Conservation (phyloP, 2,888 invertebrate species). For the Sisyra terminalis region DNA sequence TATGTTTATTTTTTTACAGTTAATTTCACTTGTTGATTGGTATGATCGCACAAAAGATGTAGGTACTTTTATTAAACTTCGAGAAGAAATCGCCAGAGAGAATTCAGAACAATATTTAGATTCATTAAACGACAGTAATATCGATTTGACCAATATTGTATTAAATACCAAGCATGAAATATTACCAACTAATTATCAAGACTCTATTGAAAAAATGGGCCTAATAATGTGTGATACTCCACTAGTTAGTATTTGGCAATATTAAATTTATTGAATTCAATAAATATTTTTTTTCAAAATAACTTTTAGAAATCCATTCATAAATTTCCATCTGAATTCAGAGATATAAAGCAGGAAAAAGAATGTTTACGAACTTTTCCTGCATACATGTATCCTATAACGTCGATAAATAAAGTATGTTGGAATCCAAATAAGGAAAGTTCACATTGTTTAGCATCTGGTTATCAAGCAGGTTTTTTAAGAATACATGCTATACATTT, state of each 20-base stretch:
- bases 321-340: not conserved
- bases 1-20: constrained; percentile 10
- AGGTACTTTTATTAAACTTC: constrained; percentile 13
- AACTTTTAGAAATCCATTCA: not conserved
- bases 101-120: constrained; percentile 1
- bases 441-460: constrained; percentile 25
- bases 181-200: constrained; percentile 31
- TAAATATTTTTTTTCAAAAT: too few relatives aligned
- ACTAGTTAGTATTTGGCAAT: constrained; percentile 16
- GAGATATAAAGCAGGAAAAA: not conserved
- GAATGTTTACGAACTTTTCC: constrained; percentile 10
- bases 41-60: constrained; percentile 16
- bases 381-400: constrained; percentile 20
- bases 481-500: constrained; percentile 20
- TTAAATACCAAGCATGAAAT: constrained; percentile 17
- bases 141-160: not conserved
- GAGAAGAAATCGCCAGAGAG: constrained; percentile 8
- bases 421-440: constrained; percentile 30
- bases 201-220: constrained; percentile 30
- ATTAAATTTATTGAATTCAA: too few relatives aligned
- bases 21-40: constrained; percentile 16
- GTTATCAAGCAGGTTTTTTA: constrained; percentile 31
- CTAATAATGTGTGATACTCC: constrained; percentile 25
- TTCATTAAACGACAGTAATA: not conserved
- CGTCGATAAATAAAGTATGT: constrained; percentile 22